Conservation (phyloP, 2,113 vertebrate genomes). For the Ageneiosus marmoratus region DNA sequence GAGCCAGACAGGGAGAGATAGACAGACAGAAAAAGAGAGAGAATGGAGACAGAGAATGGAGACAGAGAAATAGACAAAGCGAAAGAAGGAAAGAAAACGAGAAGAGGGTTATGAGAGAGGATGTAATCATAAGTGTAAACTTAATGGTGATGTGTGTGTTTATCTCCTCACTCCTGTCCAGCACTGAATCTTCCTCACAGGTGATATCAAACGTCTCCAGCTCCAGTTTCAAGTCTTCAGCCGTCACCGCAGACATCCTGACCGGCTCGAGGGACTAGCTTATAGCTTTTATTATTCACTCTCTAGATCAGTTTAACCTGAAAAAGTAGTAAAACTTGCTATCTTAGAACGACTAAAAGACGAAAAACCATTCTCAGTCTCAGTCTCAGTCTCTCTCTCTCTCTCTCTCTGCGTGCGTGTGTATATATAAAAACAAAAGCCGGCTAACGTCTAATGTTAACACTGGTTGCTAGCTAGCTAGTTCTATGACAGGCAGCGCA, state of each 20-base stretch:
- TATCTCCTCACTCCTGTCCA: conserved; percentile 71
- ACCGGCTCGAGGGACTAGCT: too few species aligned
- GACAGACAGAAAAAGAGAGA: too few species aligned
- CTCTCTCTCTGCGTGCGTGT: too few species aligned
- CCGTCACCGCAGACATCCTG: conserved; percentile 62
- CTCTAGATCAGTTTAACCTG: neutral
- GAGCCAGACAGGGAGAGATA: too few species aligned
- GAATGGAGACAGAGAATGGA: too few species aligned
- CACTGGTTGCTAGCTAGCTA: neutral
- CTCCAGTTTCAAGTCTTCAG: conserved; percentile 62
- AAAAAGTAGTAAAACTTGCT: neutral
- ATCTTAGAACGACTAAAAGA: neutral
- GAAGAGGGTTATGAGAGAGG: too few species aligned
- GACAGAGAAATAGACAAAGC: neutral
- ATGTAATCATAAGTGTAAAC: neutral
- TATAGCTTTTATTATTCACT: too few species aligned
- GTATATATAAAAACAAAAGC: neutral
- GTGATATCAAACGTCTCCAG: conserved; percentile 65
- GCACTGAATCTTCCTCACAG: conserved; percentile 62
- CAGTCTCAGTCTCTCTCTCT: too few species aligned
- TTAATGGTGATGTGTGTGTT: neutral
- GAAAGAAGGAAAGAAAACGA: neutral
- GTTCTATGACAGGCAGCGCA: neutral
- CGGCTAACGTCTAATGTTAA: neutral
- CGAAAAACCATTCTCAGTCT: too few species aligned